phyloP scores from a whole-genome alignment of 2,113 vertebrate species.

The Hassar affinis region DNA sequence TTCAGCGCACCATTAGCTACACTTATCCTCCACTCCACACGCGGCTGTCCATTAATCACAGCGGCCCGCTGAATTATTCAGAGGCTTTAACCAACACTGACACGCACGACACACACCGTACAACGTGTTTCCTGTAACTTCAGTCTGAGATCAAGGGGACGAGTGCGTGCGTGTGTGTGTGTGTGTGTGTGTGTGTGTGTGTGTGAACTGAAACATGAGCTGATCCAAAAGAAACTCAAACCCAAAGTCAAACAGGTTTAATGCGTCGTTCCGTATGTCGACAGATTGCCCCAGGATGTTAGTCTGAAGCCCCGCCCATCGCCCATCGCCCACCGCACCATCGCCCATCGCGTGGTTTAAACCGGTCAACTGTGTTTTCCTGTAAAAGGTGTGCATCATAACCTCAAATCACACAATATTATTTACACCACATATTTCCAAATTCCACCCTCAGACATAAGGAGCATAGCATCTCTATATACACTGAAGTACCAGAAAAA shows the following conservation, averaged over 20 bases:
- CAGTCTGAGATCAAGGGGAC: conserved; percentile 59
- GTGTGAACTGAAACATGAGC: conserved; percentile 4
- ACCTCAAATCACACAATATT: too few relatives aligned
- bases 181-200: background rate
- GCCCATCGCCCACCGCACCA: background rate
- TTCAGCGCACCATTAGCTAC: conserved; percentile 58
- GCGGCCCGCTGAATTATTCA: conserved; percentile 69
- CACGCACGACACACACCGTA: conserved; percentile 54
- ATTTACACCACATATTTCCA: too few relatives aligned
- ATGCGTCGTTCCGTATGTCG: background rate
- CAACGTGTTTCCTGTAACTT: conserved; percentile 64
- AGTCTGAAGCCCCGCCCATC: background rate
- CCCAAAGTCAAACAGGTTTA: background rate
- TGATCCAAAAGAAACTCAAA: background rate
- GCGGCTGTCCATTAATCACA: conserved; percentile 54
- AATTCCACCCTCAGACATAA: too few relatives aligned
- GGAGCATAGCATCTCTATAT: too few relatives aligned
- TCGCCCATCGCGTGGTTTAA: too few relatives aligned
- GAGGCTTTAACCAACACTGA: conserved; percentile 62
- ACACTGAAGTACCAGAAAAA: too few relatives aligned
- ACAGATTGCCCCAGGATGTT: background rate
- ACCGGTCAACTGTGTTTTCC: too few relatives aligned
- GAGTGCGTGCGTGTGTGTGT: conserved; percentile 16
- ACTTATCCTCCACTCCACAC: conserved; percentile 46
- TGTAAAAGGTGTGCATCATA: too few relatives aligned